Evolutionary conservation across 2,113 vertebrate species (phyloP).

Genomic region (Tautogolabrus adspersus): DNA sequence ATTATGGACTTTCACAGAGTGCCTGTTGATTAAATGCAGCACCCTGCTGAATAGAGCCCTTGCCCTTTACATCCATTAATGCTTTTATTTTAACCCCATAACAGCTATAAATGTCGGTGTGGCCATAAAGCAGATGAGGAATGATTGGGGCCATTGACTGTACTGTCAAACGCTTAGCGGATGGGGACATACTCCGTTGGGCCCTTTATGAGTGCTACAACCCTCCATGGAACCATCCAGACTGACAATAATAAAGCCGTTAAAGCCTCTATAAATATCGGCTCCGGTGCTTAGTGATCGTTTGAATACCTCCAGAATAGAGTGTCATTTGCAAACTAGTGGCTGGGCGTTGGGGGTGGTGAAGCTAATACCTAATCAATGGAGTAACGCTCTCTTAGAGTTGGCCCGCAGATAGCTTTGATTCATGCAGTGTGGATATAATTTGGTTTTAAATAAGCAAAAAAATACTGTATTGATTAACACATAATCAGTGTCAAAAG

Average conservation of each 20-base stretch:
- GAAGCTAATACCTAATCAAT: conserved; percentile 79
- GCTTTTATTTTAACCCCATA: conserved; percentile 76
- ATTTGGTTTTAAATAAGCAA: conserved; percentile 65
- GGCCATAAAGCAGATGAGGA: conserved; percentile 79
- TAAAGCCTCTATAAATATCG: conserved; percentile 83
- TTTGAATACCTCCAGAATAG: conserved; percentile 71
- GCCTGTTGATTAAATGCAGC: conserved; percentile 68
- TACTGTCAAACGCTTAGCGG: conserved; percentile 68
- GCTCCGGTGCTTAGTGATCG: conserved; percentile 67
- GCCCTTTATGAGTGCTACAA: conserved; percentile 72
- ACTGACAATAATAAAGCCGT: conserved; percentile 80
- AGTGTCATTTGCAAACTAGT: conserved; percentile 74
- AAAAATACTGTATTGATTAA: conserved; percentile 66
- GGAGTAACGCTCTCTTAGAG: conserved; percentile 61
- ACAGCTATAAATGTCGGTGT: conserved; percentile 77
- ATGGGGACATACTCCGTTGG: conserved; percentile 64
- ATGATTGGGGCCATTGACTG: conserved; percentile 80
- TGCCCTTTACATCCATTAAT: conserved; percentile 63
- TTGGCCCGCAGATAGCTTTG: conserved; percentile 39
- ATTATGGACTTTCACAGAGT: conserved; percentile 65
- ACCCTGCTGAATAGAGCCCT: conserved; percentile 47
- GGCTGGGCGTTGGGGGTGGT: conserved; percentile 60
- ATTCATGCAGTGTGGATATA: conserved; percentile 58
- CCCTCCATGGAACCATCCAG: conserved; percentile 62
- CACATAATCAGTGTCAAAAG: conserved; percentile 59